phyloP scores from a whole-genome alignment of 2,888 invertebrate species.

The Platycheirus albimanus region DNA sequence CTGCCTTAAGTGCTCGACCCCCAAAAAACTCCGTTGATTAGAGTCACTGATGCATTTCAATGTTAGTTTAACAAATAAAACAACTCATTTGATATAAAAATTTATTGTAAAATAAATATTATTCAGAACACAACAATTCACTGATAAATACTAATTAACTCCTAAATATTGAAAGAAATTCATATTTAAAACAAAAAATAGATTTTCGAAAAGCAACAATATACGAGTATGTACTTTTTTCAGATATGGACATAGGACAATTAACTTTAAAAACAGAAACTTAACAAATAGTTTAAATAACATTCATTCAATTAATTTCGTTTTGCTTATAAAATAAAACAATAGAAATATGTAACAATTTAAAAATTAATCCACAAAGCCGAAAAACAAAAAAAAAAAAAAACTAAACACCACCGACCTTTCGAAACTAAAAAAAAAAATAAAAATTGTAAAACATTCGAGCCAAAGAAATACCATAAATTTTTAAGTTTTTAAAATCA shows the following conservation, averaged over 20 bases:
- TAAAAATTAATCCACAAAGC: not conserved
- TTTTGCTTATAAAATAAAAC: not conserved
- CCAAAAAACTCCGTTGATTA: too few relatives aligned
- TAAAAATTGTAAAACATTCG: not conserved
- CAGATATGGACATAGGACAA: too few relatives aligned
- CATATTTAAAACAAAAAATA: not conserved
- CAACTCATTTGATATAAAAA: not conserved
- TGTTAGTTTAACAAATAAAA: too few relatives aligned
- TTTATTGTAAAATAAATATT: slow-evolving; percentile 68
- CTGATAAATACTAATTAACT: slow-evolving; percentile 54
- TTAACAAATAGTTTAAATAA: too few relatives aligned
- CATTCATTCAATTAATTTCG: too few relatives aligned
- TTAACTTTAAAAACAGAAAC: too few relatives aligned
- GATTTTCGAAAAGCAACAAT: too few relatives aligned
- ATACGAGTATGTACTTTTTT: too few relatives aligned
- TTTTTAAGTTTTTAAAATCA: slow-evolving; percentile 12
- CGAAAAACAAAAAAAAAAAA: not conserved
- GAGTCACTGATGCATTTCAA: too few relatives aligned
- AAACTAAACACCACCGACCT: not conserved
- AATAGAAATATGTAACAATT: too few relatives aligned
- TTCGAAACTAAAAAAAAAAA: not conserved
- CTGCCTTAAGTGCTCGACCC: too few relatives aligned
- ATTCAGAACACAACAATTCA: slow-evolving; percentile 59
- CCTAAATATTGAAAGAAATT: slow-evolving; percentile 13
- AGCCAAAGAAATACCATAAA: slow-evolving; percentile 12